A percentile compares a stretch with the other conserved stretches of the same genome.
Conservation (phyloP, 2,888 invertebrate genomes). For the Zelleria hepariella region DNA sequence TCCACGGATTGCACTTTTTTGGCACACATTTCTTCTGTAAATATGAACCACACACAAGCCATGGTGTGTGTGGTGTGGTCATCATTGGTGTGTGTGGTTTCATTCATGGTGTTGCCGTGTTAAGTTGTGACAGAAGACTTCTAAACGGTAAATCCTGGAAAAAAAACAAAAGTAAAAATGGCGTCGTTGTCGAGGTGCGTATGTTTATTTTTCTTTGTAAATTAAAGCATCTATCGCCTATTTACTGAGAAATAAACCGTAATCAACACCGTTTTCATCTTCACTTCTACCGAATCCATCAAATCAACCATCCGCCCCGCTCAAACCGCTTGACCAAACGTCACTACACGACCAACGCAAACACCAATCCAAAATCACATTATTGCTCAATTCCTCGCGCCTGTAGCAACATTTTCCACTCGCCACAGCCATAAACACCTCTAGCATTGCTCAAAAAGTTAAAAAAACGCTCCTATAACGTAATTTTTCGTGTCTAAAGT, state of each 20-base stretch:
- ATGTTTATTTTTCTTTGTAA: conserved; percentile 13
- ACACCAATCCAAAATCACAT: not conserved
- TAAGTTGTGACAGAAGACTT: no score
- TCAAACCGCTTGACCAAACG: not conserved
- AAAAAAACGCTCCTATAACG: not conserved
- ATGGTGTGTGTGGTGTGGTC: no score
- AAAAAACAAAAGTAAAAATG: conserved; percentile 31
- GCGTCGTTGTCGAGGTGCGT: conserved; percentile 59
- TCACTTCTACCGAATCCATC: not conserved
- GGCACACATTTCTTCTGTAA: no score
- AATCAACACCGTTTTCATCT: not conserved
- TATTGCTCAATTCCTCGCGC: not conserved
- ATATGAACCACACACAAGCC: no score
- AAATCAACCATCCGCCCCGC: not conserved
- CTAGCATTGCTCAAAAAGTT: not conserved
- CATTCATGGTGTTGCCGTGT: no score
- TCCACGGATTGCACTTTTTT: no score
- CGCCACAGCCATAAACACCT: not conserved
- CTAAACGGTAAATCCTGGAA: not conserved
- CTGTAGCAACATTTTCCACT: not conserved
- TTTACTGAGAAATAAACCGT: not conserved
- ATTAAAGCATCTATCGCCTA: not conserved
- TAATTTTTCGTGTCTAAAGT: not conserved
- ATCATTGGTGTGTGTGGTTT: no score
- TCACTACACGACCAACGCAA: not conserved